A percentile compares a stretch with the other conserved stretches of the same genome.
phyloP scores from a whole-genome alignment of 2,888 invertebrate genomes.

The Sussaba pulchella region DNA sequence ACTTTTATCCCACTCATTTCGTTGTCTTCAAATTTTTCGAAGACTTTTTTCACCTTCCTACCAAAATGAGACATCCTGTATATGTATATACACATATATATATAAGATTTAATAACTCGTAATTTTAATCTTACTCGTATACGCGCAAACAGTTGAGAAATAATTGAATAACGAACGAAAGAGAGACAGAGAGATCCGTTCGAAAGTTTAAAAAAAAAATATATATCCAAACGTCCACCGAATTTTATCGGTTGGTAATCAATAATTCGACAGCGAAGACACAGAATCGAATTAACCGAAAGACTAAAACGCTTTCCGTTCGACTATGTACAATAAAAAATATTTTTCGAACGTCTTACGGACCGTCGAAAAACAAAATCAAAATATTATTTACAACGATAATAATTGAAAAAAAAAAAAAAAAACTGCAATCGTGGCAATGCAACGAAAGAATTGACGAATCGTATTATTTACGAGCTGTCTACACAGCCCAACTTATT shows the following conservation, averaged over 20 bases:
- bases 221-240: constrained; percentile 46
- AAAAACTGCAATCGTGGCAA: constrained; percentile 5
- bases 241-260: constrained; percentile 22
- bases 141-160: constrained; percentile 49
- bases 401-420: constrained; percentile 20
- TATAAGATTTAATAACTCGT: constrained; percentile 64
- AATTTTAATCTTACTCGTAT: constrained; percentile 60
- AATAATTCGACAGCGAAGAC: constrained; percentile 13
- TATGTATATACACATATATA: no score
- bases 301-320: constrained; percentile 43
- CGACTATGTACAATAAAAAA: constrained; percentile 57
- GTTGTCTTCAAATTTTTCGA: no score
- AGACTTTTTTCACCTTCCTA: no score
- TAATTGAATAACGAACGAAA: not conserved
- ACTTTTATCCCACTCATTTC: no score
- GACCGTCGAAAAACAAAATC: constrained; percentile 25
- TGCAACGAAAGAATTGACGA: constrained; percentile 23
- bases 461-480: constrained; percentile 12
- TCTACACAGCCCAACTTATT: constrained; percentile 10
- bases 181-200: constrained; percentile 25
- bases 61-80: no score
- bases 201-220: constrained; percentile 47
- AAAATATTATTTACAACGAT: constrained; percentile 35
- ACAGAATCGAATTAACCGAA: constrained; percentile 38
- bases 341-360: constrained; percentile 31